Evolutionary conservation across 2,113 vertebrate genomes (phyloP).

Genomic region (Ibidorhyncha struthersii): DNA sequence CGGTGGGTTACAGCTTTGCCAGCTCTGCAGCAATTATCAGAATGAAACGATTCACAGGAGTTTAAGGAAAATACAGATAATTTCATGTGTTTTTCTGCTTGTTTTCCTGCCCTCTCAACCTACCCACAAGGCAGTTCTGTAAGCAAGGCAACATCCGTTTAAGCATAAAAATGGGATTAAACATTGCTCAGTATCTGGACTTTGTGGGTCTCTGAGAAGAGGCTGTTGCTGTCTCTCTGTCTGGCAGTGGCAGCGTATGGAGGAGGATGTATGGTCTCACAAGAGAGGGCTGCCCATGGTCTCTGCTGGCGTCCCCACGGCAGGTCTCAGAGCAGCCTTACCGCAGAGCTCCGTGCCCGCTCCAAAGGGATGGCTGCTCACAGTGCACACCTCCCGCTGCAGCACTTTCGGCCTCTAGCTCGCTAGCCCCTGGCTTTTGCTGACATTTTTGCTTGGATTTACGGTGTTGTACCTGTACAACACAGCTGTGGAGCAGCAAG

Average conservation of each 20-base stretch:
- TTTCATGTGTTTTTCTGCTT: neutral
- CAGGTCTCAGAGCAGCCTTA: neutral
- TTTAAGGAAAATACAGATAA: neutral
- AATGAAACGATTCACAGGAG: neutral
- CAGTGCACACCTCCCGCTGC: no score
- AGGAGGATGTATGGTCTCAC: neutral
- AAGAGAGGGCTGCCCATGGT: neutral
- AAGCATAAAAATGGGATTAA: neutral
- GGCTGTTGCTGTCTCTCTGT: neutral
- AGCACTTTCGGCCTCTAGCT: neutral
- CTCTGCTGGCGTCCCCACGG: fast-evolving
- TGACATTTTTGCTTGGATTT: neutral
- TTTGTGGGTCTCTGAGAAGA: neutral
- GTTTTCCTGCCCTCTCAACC: neutral
- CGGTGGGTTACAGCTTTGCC: neutral
- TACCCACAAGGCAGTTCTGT: neutral
- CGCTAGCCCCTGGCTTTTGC: neutral
- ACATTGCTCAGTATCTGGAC: neutral
- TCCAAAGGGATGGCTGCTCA: neutral
- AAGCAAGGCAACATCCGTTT: neutral
- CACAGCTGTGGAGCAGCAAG: neutral
- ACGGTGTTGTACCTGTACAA: neutral
- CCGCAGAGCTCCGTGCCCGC: fast-evolving
- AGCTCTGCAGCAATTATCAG: neutral
- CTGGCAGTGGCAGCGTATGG: no score